Evolutionary conservation across 2,797 vertebrate genomes (phyloP), one percentile per base, ranked within the genome.

Genomic region (Enteromius anoplus): DNA sequence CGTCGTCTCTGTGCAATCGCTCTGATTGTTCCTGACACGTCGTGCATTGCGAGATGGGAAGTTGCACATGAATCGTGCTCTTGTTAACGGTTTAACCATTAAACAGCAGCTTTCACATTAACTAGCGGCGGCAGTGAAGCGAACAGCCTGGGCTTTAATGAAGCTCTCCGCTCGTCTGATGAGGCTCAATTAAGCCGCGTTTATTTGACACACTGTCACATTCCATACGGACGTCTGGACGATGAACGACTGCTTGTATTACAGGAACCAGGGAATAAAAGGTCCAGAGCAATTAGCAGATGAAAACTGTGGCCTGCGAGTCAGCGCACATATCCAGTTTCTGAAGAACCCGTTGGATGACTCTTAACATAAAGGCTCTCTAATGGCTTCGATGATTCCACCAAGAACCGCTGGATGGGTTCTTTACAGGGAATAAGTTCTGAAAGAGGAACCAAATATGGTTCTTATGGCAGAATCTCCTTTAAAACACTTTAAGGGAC

Each of bases 151-250:
- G 49, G 40, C 73, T 47, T 80, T 85, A 88, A 87, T 84, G 78
- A 87, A 84, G 79, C 75, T 1, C 47, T 37, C 40, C 3, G 19
- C 66, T 49, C 55, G 68, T 73, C 91, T 89, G 66, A 68, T 70
- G 75, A 91, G 92, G 89, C 91, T 95, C 92, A 95, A 93, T 91
- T 93, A 92, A 87, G 87, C 90, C 88, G 88, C 91, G 89, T 92
- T 92, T 93, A 89, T 86, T 93, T 88, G 23, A 73, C 92, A 92
- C 3, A 14, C 91, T 92, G 88, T 90, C 94, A 92, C 93, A 93
- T 95, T 93, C 93, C 93, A 94, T 89, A 89, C 90, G 87, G 87
- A 88, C 86, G 89, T 82, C 85, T 6, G 32, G 86, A 87, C 84
- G 75, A 49, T 92, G 91, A 95, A 91, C 86, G 90, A 91, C 91